Base-by-base conservation (phyloP, 2,797 vertebrate genomes). In the Coregonus suidteri region DNA sequence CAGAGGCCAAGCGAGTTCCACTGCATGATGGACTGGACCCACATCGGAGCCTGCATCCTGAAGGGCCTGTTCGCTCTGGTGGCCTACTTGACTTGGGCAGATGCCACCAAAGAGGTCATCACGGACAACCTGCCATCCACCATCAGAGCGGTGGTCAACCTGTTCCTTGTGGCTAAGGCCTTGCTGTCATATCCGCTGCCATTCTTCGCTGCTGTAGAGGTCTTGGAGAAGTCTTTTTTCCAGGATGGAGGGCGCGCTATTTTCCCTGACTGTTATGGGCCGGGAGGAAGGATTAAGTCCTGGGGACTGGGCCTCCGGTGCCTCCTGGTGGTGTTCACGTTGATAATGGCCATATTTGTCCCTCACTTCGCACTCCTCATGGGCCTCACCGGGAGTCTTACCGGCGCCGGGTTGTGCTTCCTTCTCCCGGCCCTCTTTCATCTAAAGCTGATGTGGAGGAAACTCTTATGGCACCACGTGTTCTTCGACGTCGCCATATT, bases 21-120 rank as follows among this genome's bases (percentile, higher is more conserved):
- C 70, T 97, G 96, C 92, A 98, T 98, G 97, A 97, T 98, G 97
- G 97, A 98, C 85, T 98, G 97, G 97, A 97, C 96, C 66, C 97
- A 98, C 89, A 97, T 97, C 59, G 90, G 96, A 1, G 97, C 97
- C 85, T 98, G 97, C 84, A 94, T 98, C 87, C 94, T 98, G 82
- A 98, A 98, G 88, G 96, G 96, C 81, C 95, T 98, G 84, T 98
- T 98, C 83, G 97, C 97, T 62, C 92, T 98, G 76, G 96, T 98
- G 9, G 97, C 97, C 87, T 98, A 97, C 83, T 94, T 98, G 88
- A 98, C 97, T 76, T 98, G 97, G 97, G 96, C 97, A 1, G 97
- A 98, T 13, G 93, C 96, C 82, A 98, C 97, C 87, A 96, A 98
- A 89, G 97, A 98, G 86, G 97, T 98, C 59, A 98, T 98, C 86